Evolutionary conservation across 1,140 invertebrate species (phyloP).

Genomic region (Nymphalis io): DNA sequence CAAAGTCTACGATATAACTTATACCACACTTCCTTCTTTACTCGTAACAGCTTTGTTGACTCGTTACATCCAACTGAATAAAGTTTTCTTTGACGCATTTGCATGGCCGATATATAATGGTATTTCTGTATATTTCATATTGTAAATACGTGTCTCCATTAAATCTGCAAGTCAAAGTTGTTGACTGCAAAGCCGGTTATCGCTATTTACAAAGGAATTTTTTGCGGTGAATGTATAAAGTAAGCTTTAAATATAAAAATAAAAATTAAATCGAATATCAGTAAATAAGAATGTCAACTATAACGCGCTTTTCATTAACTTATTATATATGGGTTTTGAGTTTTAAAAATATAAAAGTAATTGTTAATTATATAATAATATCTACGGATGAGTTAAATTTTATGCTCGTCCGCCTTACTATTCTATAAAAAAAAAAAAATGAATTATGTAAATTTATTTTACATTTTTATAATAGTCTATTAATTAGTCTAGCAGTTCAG

Average conservation of each 20-base stretch:
- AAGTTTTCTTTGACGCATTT: constrained; percentile 74
- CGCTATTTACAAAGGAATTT: constrained; percentile 19
- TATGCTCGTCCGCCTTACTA: no score
- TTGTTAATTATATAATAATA: no score
- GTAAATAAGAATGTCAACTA: no score
- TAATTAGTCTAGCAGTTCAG: no score
- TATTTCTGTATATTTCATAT: constrained; percentile 33
- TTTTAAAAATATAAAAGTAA: no score
- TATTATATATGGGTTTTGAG: no score
- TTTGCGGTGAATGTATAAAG: neutral
- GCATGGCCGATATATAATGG: constrained; percentile 57
- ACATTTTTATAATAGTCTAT: no score
- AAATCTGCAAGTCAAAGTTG: constrained; percentile 24
- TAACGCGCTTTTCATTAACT: no score
- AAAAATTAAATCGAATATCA: neutral
- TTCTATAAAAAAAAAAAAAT: no score
- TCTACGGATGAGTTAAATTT: no score
- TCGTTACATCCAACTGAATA: constrained; percentile 69
- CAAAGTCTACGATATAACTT: constrained; percentile 12
- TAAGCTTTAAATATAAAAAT: neutral
- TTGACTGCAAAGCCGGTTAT: constrained; percentile 26
- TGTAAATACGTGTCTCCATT: constrained; percentile 15
- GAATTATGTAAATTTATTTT: no score
- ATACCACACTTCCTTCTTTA: constrained; percentile 43
- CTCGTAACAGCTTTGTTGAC: constrained; percentile 69